Base-by-base conservation (phyloP, 2,888 invertebrate species). In the Plagiodera versicolora region DNA sequence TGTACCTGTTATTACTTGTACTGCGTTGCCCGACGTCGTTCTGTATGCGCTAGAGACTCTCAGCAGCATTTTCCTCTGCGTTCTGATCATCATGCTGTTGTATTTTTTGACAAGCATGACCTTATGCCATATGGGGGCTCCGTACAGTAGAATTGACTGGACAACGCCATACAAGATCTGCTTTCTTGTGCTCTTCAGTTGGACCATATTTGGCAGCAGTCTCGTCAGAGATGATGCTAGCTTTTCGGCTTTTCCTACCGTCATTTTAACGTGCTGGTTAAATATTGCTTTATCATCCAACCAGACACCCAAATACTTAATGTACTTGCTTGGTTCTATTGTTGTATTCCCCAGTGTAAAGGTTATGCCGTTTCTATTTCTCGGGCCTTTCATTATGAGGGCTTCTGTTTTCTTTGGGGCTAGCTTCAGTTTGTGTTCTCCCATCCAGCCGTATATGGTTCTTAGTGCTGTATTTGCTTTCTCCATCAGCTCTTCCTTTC, bases 21-120 rank as follows among this genome's bases (percentile, higher is more conserved):
- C 10, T 1, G 65, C 58, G 10, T 35, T 52, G 3, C 49, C 35
- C 18, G 60, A 59, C n/a, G 47, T 53, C 1, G 61, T 65, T 9
- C 65, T 6, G 19, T 66, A 65, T 9, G 58, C 64, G 30, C 44
- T 19, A 14, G 53, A 53, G 11, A 49, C 49, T 20, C 61, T 44
- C 19, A 57, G 35, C 2, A 61, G 55, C 28, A 50, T 46, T 20
- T 35, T 32, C 19, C 63, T 45, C 32, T 63, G 61, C 5, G 20
- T n/a, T 1, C 24, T 48, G n/a, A 20, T 14, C 35, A 61, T 11
- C 51, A 30, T 30, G 11, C 53, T 35, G n/a, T 14, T 11, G 30
- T 64, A 46, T 24, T 44, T 57, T 19, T 60, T n/a, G 1, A 54
- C 35, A 24, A 16, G 48, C 30, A 63, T 19, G 14, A 46, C 49